Evolutionary conservation across 2,113 vertebrate genomes (phyloP), one percentile per base, ranked within the genome.

Genomic region (Mesitornis unicolor): DNA sequence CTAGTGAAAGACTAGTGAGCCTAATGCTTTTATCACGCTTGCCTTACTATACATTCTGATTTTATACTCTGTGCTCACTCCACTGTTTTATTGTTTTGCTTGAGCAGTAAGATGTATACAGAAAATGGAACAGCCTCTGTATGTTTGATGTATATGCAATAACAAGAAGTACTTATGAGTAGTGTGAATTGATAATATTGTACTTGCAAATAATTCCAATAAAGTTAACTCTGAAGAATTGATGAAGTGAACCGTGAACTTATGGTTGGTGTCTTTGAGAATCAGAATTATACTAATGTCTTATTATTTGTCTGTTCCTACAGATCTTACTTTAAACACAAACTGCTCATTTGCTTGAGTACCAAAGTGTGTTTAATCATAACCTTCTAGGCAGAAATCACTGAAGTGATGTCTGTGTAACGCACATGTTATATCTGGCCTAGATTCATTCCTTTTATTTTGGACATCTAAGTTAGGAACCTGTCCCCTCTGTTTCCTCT

Each of bases 191-290:
- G 40, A 40, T 64, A 47, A 20, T 82, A 75, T 26, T 84, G 47
- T 93, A 61, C 63, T 82, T 89, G 13, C 4, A 92, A 51, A 59
- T 75, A 90, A 89, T 38, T 84, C n/a, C 16, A 97, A 93, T 97
- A 96, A 97, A 97, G 11, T 64, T 64, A 45, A 73, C 6, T 31
- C 12, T 76, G 43, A 80, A 83, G 12, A 59, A 76, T 38, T 18
- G 13, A 36, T 77, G 10, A 48, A 65, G 28, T 40, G 47, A 15
- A 65, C 35, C 61, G 42, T 92, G 47, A 71, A 47, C 2, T 45
- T 69, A 10, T 28, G 12, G 13, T 4, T 93, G 6, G 4, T 48
- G 3, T 57, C 12, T 43, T 45, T n/a, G 11, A 47, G 38, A 71
- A 71, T 31, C 10, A 56, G 57, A 76, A 51, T 51, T 4, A 9